phyloP scores from a whole-genome alignment of 2,797 vertebrate genomes.

The Monodelphis domestica region DNA sequence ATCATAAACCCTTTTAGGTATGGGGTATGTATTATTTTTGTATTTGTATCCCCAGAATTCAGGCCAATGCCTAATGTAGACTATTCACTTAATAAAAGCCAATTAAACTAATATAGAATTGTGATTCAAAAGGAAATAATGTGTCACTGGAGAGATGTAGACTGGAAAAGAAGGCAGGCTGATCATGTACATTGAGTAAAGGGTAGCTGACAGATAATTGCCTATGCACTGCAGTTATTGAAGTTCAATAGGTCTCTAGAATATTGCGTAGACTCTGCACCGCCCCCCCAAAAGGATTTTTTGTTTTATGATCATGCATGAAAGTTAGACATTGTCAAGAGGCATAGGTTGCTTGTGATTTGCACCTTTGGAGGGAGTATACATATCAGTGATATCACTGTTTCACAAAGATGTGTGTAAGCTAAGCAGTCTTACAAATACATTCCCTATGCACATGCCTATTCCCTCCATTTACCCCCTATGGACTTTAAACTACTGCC shows the following conservation, averaged over 20 bases:
- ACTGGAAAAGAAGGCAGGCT: not conserved
- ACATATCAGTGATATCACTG: not conserved
- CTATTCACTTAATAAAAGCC: too few species aligned
- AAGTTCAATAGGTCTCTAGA: not conserved
- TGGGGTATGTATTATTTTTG: too few species aligned
- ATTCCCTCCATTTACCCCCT: not conserved
- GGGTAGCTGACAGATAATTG: not conserved
- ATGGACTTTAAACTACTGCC: constrained; percentile 17
- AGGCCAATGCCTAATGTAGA: too few species aligned
- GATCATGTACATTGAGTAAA: not conserved
- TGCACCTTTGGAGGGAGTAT: not conserved
- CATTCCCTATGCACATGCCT: not conserved
- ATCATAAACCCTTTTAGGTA: too few species aligned
- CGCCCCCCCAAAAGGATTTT: not conserved
- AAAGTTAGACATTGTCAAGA: not conserved
- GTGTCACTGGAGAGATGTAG: too few species aligned
- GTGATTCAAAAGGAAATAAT: too few species aligned
- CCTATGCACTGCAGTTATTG: not conserved
- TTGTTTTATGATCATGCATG: too few species aligned
- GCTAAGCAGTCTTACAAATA: not conserved
- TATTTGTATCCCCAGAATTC: too few species aligned
- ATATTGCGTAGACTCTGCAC: not conserved
- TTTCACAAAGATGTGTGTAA: not conserved
- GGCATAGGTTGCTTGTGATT: not conserved
- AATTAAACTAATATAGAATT: too few species aligned